Conservation (phyloP, 1,140 invertebrate species). For the Drosophila setifemur region DNA sequence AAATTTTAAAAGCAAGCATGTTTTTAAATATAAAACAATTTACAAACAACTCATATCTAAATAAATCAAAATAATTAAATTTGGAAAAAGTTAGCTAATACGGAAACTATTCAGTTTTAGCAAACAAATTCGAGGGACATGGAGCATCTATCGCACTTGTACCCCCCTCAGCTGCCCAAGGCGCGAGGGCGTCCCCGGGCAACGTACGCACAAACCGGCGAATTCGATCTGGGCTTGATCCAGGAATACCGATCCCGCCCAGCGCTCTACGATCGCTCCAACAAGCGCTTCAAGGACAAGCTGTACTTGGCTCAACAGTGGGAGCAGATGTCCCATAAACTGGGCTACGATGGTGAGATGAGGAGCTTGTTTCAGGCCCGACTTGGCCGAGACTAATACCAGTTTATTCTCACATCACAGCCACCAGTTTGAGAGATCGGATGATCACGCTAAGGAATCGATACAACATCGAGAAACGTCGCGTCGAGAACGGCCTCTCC, state of each 20-base stretch:
- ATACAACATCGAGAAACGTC: conserved; percentile 81
- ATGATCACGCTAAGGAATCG: conserved; percentile 80
- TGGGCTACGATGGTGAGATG: conserved; percentile 79
- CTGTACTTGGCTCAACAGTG: conserved; percentile 57
- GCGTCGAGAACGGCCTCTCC: conserved; percentile 54
- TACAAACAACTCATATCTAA: neutral
- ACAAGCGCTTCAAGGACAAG: conserved; percentile 76
- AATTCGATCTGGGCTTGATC: conserved; percentile 79
- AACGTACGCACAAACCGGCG: conserved; percentile 70
- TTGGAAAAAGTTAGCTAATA: conserved; percentile 4
- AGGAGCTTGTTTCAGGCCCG: neutral
- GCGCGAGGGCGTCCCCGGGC: conserved; percentile 69
- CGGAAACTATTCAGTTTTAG: neutral
- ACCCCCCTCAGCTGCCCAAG: conserved; percentile 40
- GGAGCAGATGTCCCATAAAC: conserved; percentile 74
- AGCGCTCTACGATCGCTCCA: conserved; percentile 73
- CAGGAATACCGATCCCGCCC: conserved; percentile 71
- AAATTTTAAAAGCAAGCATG: neutral
- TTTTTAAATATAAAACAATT: neutral
- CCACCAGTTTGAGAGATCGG: conserved; percentile 72
- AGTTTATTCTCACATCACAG: conserved; percentile 20
- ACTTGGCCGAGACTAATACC: neutral
- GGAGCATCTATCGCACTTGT: conserved; percentile 23
- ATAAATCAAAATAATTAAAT: conserved; percentile 16
- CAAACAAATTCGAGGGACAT: neutral